Evolutionary conservation across 2,888 invertebrate species (phyloP).

Genomic region (Drosophila rubida): DNA sequence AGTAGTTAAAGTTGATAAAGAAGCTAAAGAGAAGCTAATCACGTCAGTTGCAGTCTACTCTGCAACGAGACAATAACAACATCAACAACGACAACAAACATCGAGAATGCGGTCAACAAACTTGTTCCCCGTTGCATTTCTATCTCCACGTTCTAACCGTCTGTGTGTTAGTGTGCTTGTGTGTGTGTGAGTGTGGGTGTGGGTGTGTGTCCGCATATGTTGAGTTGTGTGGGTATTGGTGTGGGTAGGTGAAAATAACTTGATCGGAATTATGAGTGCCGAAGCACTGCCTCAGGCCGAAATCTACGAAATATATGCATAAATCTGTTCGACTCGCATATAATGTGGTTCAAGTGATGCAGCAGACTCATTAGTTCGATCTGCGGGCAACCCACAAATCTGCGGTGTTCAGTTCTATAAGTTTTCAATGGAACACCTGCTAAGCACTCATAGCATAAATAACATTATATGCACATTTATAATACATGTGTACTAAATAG

Average conservation of each 20-base stretch:
- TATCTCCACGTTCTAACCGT: constrained; percentile 2
- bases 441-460: too few relatives aligned
- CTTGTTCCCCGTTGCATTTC: constrained; percentile 60
- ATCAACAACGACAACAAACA: constrained; percentile 23
- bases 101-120: constrained; percentile 75
- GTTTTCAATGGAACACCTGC: neutral
- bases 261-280: constrained; percentile 24
- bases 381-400: neutral
- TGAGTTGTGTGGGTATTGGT: neutral
- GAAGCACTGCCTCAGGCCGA: constrained; percentile 17
- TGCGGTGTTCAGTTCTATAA: neutral
- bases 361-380: neutral
- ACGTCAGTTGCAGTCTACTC: constrained; percentile 43
- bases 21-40: constrained; percentile 70
- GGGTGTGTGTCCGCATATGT: neutral
- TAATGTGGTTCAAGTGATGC: neutral
- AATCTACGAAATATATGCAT: constrained; percentile 14
- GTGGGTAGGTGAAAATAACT: constrained; percentile 32
- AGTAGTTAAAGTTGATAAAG: constrained; percentile 62
- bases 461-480: too few relatives aligned
- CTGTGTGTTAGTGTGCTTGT: constrained; percentile 7
- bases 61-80: constrained; percentile 26
- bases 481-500: too few relatives aligned
- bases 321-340: neutral
- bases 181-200: neutral